Evolutionary conservation across 1,140 invertebrate species (phyloP).

Genomic region (Anthonomus grandis): DNA sequence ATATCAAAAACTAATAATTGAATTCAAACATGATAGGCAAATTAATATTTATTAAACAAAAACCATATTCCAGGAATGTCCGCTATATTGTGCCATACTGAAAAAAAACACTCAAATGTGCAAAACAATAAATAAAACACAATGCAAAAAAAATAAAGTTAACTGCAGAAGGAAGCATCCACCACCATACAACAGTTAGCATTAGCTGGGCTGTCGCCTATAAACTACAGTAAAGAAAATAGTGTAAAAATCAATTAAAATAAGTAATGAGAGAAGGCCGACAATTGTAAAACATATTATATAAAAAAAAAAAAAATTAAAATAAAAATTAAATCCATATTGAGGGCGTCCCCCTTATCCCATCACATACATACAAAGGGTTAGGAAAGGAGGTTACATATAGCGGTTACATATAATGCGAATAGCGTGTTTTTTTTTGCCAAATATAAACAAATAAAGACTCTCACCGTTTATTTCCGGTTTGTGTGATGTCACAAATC

Average conservation of each 20-base stretch:
- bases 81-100: too few relatives aligned
- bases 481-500: slow-evolving; percentile 23
- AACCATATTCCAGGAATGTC: too few relatives aligned
- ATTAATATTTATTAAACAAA: too few relatives aligned
- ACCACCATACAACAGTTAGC: slow-evolving; percentile 16
- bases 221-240: slow-evolving; percentile 24
- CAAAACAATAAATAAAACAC: not conserved
- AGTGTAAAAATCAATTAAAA: slow-evolving; percentile 23
- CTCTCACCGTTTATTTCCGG: slow-evolving; percentile 36
- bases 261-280: slow-evolving; percentile 60
- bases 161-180: slow-evolving; percentile 14
- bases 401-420: slow-evolving; percentile 30
- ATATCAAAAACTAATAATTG: too few relatives aligned
- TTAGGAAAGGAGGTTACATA: slow-evolving; percentile 41
- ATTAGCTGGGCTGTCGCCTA: slow-evolving; percentile 30
- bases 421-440: not conserved
- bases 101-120: not conserved
- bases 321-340: slow-evolving; percentile 33
- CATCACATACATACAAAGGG: slow-evolving; percentile 55
- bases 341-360: slow-evolving; percentile 61
- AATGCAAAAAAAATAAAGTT: not conserved
- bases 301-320: not conserved
- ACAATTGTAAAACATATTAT: slow-evolving; percentile 38
- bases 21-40: too few relatives aligned
- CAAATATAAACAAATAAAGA: slow-evolving; percentile 25